These are phyloP conservation scores for Aspidiotus destructor DNA, from an alignment of 2,888 invertebrate species.

Conservation along the genomic window DNA sequence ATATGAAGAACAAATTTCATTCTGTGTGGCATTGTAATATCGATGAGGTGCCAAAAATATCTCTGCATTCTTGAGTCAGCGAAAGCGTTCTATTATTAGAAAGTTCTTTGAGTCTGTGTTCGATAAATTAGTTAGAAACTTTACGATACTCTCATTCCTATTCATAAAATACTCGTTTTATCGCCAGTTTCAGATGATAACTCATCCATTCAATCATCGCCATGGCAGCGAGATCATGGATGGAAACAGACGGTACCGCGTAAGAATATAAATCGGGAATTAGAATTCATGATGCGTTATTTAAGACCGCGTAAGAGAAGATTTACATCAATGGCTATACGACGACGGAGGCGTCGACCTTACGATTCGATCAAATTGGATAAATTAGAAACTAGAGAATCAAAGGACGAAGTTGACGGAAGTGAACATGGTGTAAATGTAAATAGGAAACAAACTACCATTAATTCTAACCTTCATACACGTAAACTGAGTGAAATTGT, in stretches of 20 bases:
- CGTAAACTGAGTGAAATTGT: constrained; percentile 36
- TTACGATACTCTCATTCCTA: no score
- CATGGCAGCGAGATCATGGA: constrained; percentile 81
- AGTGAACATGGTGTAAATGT: constrained; percentile 2
- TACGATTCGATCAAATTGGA: constrained; percentile 45
- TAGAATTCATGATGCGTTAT: constrained; percentile 60
- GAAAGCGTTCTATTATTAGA: no score
- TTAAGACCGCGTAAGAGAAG: constrained; percentile 44
- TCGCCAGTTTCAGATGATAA: constrained; percentile 72
- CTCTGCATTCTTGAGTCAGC: no score
- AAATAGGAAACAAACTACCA: not conserved
- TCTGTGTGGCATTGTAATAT: no score
- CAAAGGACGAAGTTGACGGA: constrained; percentile 19
- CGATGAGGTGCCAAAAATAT: no score
- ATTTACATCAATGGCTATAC: constrained; percentile 41
- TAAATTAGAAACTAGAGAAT: constrained; percentile 13
- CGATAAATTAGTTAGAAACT: no score
- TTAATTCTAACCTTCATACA: not conserved
- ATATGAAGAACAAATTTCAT: no score
- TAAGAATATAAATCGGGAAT: constrained; percentile 61
- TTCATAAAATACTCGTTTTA: no score
- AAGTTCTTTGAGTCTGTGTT: no score
- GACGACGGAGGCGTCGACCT: constrained; percentile 58
- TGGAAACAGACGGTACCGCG: constrained; percentile 76
- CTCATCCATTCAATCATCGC: constrained; percentile 80